Evolutionary conservation across 2,888 invertebrate species (phyloP).

Genomic region (Stenotaenia linearis): DNA sequence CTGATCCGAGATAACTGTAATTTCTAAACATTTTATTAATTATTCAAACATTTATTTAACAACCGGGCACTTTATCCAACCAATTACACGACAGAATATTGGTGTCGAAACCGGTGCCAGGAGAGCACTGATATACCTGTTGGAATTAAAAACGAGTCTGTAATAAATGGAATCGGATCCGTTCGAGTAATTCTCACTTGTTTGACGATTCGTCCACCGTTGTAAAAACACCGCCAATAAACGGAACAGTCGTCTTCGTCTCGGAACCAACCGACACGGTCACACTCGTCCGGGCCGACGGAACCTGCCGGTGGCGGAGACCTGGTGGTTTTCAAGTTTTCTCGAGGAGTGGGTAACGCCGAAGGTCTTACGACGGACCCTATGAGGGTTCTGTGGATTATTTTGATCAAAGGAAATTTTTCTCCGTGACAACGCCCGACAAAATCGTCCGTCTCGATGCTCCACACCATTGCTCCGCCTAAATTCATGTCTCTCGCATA

Average conservation of each 20-base stretch:
- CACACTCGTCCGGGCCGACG: not conserved
- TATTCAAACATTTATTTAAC: slow-evolving; percentile 28
- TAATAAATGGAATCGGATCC: too few relatives aligned
- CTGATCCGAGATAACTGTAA: too few relatives aligned
- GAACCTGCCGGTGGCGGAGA: not conserved
- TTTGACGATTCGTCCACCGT: not conserved
- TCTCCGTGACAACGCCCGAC: slow-evolving; percentile 38
- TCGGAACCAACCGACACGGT: not conserved
- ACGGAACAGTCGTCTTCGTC: not conserved
- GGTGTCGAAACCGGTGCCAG: slow-evolving; percentile 37
- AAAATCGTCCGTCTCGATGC: slow-evolving; percentile 42
- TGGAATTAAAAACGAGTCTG: not conserved
- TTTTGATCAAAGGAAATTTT: not conserved
- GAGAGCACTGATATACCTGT: slow-evolving; percentile 35
- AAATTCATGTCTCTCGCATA: not conserved
- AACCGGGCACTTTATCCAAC: slow-evolving; percentile 35
- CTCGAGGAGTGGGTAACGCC: not conserved
- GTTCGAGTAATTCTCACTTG: not conserved
- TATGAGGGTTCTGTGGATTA: not conserved
- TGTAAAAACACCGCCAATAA: slow-evolving; percentile 21
- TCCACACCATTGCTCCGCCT: slow-evolving; percentile 42
- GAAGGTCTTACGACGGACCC: not conserved
- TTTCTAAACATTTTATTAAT: not conserved
- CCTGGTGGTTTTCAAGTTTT: too few relatives aligned
- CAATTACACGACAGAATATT: slow-evolving; percentile 34